Evolutionary conservation across 2,113 vertebrate species (phyloP).

Genomic region (Sinocyclocheilus anshuiensis): DNA sequence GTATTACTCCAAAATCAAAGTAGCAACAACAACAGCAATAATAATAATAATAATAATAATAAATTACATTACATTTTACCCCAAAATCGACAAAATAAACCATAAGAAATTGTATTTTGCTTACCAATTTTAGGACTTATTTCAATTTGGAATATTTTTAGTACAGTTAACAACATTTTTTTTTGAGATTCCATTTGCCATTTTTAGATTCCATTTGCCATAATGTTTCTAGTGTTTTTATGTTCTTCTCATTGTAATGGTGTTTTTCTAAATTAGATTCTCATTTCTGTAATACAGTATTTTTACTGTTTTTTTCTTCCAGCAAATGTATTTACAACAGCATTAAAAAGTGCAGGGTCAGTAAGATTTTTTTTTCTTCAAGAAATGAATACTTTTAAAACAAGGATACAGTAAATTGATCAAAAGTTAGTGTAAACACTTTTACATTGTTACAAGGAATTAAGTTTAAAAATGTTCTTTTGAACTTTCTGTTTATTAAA

Average conservation of each 20-base stretch:
- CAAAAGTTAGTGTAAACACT: too few species aligned
- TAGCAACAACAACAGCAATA: background rate
- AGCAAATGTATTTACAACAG: background rate
- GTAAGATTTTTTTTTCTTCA: too few species aligned
- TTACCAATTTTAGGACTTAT: background rate
- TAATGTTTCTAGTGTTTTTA: background rate
- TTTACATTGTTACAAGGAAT: too few species aligned
- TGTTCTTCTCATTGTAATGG: background rate
- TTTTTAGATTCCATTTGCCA: background rate
- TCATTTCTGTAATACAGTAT: too few species aligned
- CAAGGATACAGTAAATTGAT: too few species aligned
- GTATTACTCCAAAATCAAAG: background rate
- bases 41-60: too few species aligned
- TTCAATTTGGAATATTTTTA: background rate
- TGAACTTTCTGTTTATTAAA: background rate
- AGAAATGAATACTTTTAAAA: too few species aligned
- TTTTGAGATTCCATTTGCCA: background rate
- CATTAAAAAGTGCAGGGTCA: background rate
- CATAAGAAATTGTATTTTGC: background rate
- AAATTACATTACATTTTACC: background rate
- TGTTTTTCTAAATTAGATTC: too few species aligned
- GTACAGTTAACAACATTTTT: too few species aligned
- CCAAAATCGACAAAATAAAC: background rate
- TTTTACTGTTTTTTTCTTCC: too few species aligned
- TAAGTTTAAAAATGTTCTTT: background rate